These are phyloP conservation scores for Cancer borealis DNA, from an alignment of 2,888 invertebrate genomes.

Conservation along the genomic window DNA sequence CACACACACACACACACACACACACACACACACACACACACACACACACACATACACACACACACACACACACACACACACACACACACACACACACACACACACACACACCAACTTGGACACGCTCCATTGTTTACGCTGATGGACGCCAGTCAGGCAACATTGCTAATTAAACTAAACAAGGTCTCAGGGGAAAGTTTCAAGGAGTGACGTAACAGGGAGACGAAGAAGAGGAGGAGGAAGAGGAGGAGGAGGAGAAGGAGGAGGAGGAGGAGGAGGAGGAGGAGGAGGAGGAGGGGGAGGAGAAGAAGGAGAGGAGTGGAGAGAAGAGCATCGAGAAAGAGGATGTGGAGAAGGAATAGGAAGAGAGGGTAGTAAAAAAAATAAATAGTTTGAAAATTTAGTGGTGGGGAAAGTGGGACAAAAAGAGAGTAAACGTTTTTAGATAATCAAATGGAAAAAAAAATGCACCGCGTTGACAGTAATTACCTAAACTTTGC, in stretches of 20 bases:
- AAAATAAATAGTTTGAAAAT: background rate
- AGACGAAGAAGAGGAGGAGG: background rate
- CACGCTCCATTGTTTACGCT: background rate
- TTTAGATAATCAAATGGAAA: conserved; percentile 26
- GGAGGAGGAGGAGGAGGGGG: conserved; percentile 5
- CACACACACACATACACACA: conserved; percentile 54
- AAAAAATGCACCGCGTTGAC: background rate
- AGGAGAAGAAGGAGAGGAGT: background rate
- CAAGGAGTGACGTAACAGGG: conserved; percentile 27
- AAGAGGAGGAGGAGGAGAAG: background rate
- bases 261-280: conserved; percentile 1
- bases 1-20: conserved; percentile 49
- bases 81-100: conserved; percentile 39
- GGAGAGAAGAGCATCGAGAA: background rate
- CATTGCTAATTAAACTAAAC: conserved; percentile 32
- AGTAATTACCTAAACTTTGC: conserved; percentile 26
- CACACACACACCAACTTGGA: conserved; percentile 9
- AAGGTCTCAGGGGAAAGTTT: conserved; percentile 11
- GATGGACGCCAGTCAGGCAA: conserved; percentile 32
- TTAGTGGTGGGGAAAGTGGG: background rate
- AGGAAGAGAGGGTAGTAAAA: background rate
- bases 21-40: conserved; percentile 55
- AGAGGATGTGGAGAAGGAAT: background rate
- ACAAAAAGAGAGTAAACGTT: background rate
- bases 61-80: conserved; percentile 50